Evolutionary conservation across 2,888 invertebrate species (phyloP).

Genomic region (Tetragnatha montana): DNA sequence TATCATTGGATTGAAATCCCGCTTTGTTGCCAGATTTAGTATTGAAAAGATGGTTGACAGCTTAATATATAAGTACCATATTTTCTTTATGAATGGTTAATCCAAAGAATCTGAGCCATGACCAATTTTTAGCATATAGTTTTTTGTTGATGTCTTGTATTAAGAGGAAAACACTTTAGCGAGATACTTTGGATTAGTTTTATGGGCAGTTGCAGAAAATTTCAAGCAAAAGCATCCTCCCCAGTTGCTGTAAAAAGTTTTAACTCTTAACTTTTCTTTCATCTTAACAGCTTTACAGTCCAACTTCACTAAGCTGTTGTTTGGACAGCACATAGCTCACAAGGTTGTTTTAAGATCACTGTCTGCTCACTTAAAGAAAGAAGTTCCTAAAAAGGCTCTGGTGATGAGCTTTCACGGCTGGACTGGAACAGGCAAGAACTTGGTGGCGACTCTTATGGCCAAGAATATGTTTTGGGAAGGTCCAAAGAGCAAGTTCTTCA

Average conservation of each 20-base stretch:
- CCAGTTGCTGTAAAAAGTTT: neutral
- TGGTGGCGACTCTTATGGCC: slow-evolving; percentile 85
- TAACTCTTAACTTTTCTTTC: neutral
- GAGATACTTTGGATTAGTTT: too few species aligned
- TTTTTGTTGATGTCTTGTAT: too few species aligned
- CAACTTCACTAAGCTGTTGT: slow-evolving; percentile 18
- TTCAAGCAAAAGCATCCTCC: neutral
- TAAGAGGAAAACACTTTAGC: too few species aligned
- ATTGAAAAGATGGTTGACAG: too few species aligned
- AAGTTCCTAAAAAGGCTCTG: slow-evolving; percentile 82
- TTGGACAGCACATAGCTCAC: slow-evolving; percentile 79
- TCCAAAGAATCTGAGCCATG: too few species aligned
- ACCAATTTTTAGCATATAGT: too few species aligned
- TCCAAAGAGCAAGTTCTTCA: slow-evolving; percentile 84
- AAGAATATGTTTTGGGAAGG: slow-evolving; percentile 83
- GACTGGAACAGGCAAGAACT: slow-evolving; percentile 95
- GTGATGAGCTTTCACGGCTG: slow-evolving; percentile 95
- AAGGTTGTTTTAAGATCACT: slow-evolving; percentile 77
- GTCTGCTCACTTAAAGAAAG: slow-evolving; percentile 76
- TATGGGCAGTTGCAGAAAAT: too few species aligned
- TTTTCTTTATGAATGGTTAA: too few species aligned
- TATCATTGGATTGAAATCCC: too few species aligned
- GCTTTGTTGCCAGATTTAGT: too few species aligned
- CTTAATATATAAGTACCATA: too few species aligned
- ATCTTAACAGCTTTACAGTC: slow-evolving; percentile 27